Percentiles rank a stretch among this genome's conserved stretches.
Conservation (phyloP, 1,140 invertebrate species). For the Ceratoteleas bidentatus region DNA sequence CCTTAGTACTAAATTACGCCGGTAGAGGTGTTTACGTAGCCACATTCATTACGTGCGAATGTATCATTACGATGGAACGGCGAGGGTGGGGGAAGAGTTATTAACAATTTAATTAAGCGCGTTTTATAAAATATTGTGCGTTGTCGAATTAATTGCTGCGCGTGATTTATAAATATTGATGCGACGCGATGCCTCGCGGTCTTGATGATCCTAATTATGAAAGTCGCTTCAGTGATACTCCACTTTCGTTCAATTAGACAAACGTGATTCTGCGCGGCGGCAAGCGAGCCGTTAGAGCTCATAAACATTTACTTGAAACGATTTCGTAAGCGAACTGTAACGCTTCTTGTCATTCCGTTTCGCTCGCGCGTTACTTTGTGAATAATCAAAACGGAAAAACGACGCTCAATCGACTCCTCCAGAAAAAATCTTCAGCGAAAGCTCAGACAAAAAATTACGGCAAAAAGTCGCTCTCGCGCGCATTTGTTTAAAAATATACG, state of each 20-base stretch:
- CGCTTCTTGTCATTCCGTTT: constrained; percentile 20
- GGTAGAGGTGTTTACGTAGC: too few relatives aligned
- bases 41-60: too few relatives aligned
- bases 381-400: constrained; percentile 19
- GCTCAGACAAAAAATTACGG: neutral
- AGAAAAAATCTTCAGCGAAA: neutral
- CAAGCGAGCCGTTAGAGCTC: constrained; percentile 8
- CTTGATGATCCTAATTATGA: too few relatives aligned
- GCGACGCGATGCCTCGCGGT: too few relatives aligned
- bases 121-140: too few relatives aligned
- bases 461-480: constrained; percentile 6
- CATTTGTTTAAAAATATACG: neutral
- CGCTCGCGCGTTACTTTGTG: constrained; percentile 10
- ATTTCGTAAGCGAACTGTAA: constrained; percentile 24
- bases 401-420: neutral
- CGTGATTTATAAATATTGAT: too few relatives aligned
- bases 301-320: constrained; percentile 16
- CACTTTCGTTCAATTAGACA: neutral
- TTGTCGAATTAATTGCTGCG: too few relatives aligned
- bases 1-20: too few relatives aligned
- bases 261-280: neutral
- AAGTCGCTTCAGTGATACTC: neutral
- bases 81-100: too few relatives aligned
- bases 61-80: too few relatives aligned
- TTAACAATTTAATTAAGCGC: too few relatives aligned